A percentile compares a stretch with the other conserved stretches of the same genome.
These are phyloP conservation scores for Leptopilina boulardi DNA, from an alignment of 1,140 invertebrate genomes.

Conservation along the genomic window DNA sequence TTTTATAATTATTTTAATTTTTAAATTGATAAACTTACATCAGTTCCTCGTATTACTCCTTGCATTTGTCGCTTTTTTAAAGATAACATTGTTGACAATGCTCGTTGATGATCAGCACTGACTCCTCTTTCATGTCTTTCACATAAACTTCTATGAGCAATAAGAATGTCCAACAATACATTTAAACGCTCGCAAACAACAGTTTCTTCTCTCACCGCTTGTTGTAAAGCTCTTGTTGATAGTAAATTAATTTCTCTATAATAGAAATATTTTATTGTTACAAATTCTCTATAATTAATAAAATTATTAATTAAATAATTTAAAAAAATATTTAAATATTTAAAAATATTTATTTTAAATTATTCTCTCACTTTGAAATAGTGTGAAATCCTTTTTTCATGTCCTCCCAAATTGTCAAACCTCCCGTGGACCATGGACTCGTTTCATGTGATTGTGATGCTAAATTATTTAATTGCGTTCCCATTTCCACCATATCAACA, in stretches of 20 bases:
- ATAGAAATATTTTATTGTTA: slow-evolving; percentile 34
- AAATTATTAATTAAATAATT: neutral
- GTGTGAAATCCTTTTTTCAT: slow-evolving; percentile 80
- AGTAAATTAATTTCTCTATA: slow-evolving; percentile 74
- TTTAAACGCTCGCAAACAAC: slow-evolving; percentile 80
- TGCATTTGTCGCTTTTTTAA: slow-evolving; percentile 84
- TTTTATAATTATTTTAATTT: neutral
- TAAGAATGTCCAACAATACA: slow-evolving; percentile 80
- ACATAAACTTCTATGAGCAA: slow-evolving; percentile 81
- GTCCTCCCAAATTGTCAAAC: slow-evolving; percentile 78
- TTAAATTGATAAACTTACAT: slow-evolving; percentile 70
- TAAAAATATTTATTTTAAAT: neutral
- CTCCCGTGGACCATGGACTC: slow-evolving; percentile 79
- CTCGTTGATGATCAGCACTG: slow-evolving; percentile 82
- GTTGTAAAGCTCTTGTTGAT: slow-evolving; percentile 72
- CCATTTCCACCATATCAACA: slow-evolving; percentile 79
- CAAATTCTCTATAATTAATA: neutral
- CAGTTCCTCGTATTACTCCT: slow-evolving; percentile 80
- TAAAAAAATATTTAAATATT: too few species aligned
- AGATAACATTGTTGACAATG: slow-evolving; percentile 82
- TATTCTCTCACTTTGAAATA: slow-evolving; percentile 76
- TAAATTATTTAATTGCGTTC: slow-evolving; percentile 73
- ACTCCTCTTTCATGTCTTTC: slow-evolving; percentile 84
- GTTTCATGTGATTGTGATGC: slow-evolving; percentile 72
- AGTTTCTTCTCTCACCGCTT: slow-evolving; percentile 78